These are phyloP conservation scores for Drosophila littoralis DNA, from an alignment of 1,140 invertebrate genomes.

Conservation along the genomic window DNA sequence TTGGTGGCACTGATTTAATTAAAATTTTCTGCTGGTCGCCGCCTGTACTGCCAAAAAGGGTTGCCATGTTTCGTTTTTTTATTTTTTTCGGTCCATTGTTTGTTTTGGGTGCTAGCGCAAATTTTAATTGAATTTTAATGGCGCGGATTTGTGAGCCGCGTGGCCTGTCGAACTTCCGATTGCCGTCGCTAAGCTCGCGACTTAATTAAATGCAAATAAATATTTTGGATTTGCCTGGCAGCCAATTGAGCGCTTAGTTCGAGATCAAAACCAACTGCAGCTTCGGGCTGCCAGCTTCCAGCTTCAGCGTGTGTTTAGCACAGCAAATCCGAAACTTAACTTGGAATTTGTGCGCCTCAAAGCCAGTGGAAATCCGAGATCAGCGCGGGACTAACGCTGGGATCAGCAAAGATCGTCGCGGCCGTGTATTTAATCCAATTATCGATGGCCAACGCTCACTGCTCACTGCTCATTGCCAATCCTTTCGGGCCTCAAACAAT, in stretches of 20 bases:
- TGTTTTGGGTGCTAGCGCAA: constrained; percentile 38
- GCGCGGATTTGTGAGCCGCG: constrained; percentile 52
- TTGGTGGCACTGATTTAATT: constrained; percentile 80
- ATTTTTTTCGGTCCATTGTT: constrained; percentile 8
- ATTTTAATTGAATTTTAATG: constrained; percentile 74
- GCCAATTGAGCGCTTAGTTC: constrained; percentile 51
- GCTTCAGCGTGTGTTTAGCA: constrained; percentile 30
- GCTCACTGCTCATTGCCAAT: constrained; percentile 42
- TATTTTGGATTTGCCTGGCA: constrained; percentile 65
- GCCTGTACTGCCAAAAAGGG: constrained; percentile 53
- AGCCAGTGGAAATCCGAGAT: constrained; percentile 67
- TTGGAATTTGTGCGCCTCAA: constrained; percentile 59
- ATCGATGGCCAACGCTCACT: constrained; percentile 51
- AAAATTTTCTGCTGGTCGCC: constrained; percentile 60
- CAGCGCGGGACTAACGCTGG: constrained; percentile 53
- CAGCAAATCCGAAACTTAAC: constrained; percentile 65
- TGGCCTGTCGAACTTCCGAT: constrained; percentile 34
- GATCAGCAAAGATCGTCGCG: constrained; percentile 39
- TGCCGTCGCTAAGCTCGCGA: constrained; percentile 48
- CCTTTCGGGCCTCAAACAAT: constrained; percentile 56
- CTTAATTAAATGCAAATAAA: constrained; percentile 78
- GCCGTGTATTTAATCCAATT: constrained; percentile 72
- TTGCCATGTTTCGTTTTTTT: constrained; percentile 44
- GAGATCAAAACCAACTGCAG: constrained; percentile 25
- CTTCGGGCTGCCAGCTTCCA: too few relatives aligned